Percentiles rank a stretch among this genome's conserved stretches.
Evolutionary conservation across 2,113 vertebrate species (phyloP).

Genomic region (Vireo altiloquus): DNA sequence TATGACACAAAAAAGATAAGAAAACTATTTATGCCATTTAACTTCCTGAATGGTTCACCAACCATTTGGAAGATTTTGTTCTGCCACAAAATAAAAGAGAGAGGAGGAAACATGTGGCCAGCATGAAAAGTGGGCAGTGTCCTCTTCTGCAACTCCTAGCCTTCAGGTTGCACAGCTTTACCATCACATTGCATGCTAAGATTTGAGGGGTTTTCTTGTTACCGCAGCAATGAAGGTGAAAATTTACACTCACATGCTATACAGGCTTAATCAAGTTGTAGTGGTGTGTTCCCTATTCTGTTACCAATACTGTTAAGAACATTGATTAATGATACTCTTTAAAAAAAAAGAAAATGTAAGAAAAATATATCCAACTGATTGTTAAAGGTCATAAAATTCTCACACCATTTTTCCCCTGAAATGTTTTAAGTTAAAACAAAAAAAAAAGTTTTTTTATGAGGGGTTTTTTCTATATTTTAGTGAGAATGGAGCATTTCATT

Average conservation of each 20-base stretch:
- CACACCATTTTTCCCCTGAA: neutral
- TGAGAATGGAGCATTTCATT: neutral
- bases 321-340: neutral
- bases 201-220: fast-evolving
- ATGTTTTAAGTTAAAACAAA: neutral
- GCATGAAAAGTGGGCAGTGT: neutral
- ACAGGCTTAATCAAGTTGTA: neutral
- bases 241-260: neutral
- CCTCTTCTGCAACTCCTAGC: neutral
- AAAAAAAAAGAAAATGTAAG: neutral
- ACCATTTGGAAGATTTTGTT: neutral
- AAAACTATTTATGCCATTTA: fast-evolving
- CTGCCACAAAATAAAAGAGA: neutral
- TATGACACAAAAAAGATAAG: neutral
- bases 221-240: neutral
- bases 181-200: neutral
- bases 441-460: neutral
- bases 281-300: neutral
- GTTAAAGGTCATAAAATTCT: neutral
- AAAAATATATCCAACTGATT: neutral
- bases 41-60: neutral
- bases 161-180: neutral
- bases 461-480: neutral
- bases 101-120: neutral
- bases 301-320: neutral